Evolutionary conservation across 1,140 invertebrate species (phyloP), one percentile per base, ranked within the genome.

Genomic region (Pseudomyrmex pallidus): DNA sequence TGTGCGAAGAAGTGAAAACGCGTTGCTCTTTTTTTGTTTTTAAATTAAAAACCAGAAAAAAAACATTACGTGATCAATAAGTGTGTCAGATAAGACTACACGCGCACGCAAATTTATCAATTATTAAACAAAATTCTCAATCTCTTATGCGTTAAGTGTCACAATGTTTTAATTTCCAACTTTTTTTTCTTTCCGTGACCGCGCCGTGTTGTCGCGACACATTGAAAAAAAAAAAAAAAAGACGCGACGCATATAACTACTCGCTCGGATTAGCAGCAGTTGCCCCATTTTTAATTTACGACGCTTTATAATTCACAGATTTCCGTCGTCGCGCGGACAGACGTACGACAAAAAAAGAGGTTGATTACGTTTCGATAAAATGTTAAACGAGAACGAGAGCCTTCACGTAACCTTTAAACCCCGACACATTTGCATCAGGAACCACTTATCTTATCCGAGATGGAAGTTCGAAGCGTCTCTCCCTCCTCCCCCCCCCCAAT

Each of bases 361-460:
- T 35, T 15, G 22, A 35, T 67, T 67, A 46, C 50, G 62, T 77
- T 5, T 57, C 17, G 46, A 46, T 56, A 67, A 77, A 77, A 67
- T 56, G n/a, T 63, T 44, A 76, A 76, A 54, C 48, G 25, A n/a
- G 52, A 2, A 17, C 46, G 74, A 48, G 52, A 62, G 20, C 22
- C 44, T 78, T 78, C 35, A 17, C 15, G 35, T 68, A 70, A 70
- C 35, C 44, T 78, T 78, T 48, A 70, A 70, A 68, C 35, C 12
- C 44, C 10, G 46, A 44, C 54, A 15, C 44, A 78, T 70, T 78
- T 78, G 52, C 64, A 70, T 70, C 44, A 22, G 15, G 46, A 80
- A 80, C 15, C 56, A 72, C 76, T 80, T 80, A 72, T 72, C 12
- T 72, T 80, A 80, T 72, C 56, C 56, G 7, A 48, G 12, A 50